A percentile compares a stretch with the other conserved stretches of the same genome.
phyloP scores from a whole-genome alignment of 2,797 vertebrate genomes.

The Hydrocynus forskahlii region DNA sequence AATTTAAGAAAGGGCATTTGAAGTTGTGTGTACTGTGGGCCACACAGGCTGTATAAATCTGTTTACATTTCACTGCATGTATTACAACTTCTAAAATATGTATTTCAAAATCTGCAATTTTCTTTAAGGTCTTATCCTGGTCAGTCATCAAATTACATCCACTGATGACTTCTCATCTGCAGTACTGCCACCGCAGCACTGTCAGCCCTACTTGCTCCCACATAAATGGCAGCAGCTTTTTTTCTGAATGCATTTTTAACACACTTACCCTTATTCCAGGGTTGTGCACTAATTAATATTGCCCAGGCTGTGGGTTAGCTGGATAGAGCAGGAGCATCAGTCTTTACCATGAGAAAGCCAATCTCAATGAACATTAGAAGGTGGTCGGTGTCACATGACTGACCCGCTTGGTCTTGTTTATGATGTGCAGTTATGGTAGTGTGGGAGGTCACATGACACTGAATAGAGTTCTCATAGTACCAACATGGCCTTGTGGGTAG shows the following conservation, averaged over 20 bases:
- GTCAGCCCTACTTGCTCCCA: not conserved
- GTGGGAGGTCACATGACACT: not conserved
- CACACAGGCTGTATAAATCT: not conserved
- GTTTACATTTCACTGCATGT: not conserved
- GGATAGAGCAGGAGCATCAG: slow-evolving; percentile 34
- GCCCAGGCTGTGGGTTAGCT: not conserved
- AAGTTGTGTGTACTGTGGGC: not conserved
- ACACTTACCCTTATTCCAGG: slow-evolving; percentile 22
- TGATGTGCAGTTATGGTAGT: slow-evolving; percentile 17
- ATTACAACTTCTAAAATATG: not conserved
- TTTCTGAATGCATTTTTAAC: slow-evolving; percentile 45
- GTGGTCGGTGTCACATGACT: slow-evolving; percentile 50
- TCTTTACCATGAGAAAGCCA: slow-evolving; percentile 47
- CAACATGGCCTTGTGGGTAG: not conserved
- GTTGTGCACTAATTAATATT: slow-evolving; percentile 45
- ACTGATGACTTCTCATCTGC: not conserved
- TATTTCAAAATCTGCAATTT: not conserved
- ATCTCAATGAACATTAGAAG: slow-evolving; percentile 47
- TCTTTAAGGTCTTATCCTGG: not conserved
- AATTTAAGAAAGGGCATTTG: not conserved
- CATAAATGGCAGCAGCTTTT: slow-evolving; percentile 16
- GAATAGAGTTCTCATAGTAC: not conserved
- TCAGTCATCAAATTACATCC: not conserved
- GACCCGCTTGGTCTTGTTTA: slow-evolving; percentile 42
- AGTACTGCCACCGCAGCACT: not conserved